Evolutionary conservation across 2,797 vertebrate species (phyloP), one percentile per base, ranked within the genome.

Genomic region (Sphaeramia orbicularis): DNA sequence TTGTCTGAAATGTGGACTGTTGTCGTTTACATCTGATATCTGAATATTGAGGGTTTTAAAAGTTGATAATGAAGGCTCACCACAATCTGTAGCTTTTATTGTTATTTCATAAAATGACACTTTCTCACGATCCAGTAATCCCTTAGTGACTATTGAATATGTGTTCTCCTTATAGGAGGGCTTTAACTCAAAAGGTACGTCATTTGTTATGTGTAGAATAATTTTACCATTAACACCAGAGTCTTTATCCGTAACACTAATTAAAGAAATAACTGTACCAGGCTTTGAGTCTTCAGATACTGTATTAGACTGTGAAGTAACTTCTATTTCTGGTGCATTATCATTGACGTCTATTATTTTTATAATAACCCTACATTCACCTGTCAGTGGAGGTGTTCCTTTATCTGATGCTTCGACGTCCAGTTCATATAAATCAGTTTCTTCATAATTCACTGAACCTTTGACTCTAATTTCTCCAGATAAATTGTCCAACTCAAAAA

Each of bases 1-100:
- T 11, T 32, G 32, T 2, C 36, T 55, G 52, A 93, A 93, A 27
- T 59, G 55, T 1, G 92, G 92, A 0, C 53, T 19, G 41, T 92
- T 93, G 56, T 93, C 92, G 63, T 93, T 93, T 0, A 92, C 86
- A 73, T 93, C 92, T 18, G 87, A 89, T 16, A 93, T 54, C 9
- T 79, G 12, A 0, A 93, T 44, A 3, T 61, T 53, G 3, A 93
- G 85, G 0, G 78, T 84, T 54, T 86, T 92, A 48, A 87, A 52
- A 10, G 73, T 78, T 5, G 76, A 76, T 54, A 88, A 79, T 0
- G 63, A 6, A 0, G 92, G 91, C 0, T 86, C 56, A 0, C 91
- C 91, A 9, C 65, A 19, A 13, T 93, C 92, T 50, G 80, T 88
- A 0, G 91, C 92, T 7, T 10, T 35, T 40, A 94, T 70, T 44